Conservation (phyloP, 2,797 vertebrate species). For the Xenentodon cancila region DNA sequence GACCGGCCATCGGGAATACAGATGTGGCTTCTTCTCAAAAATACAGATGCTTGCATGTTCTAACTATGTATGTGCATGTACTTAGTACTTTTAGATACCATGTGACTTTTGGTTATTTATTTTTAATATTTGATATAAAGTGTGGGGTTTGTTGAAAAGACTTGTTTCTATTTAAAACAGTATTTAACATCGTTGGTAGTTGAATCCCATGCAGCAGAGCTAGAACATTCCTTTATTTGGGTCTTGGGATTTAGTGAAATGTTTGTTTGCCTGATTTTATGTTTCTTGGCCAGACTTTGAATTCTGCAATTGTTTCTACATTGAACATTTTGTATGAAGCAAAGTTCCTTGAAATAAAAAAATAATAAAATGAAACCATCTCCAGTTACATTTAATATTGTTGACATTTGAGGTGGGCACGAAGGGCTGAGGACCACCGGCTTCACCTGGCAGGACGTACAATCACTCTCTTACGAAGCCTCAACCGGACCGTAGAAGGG, state of each 20-base stretch:
- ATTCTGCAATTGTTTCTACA: slow-evolving; percentile 96
- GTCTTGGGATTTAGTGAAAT: slow-evolving; percentile 84
- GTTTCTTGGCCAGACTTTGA: slow-evolving; percentile 92
- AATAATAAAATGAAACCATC: slow-evolving; percentile 73
- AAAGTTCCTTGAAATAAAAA: slow-evolving; percentile 97
- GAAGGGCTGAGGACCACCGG: too few relatives aligned
- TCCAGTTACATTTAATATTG: background rate
- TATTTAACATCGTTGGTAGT: slow-evolving; percentile 79
- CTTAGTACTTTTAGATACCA: slow-evolving; percentile 96
- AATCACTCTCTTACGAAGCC: too few relatives aligned
- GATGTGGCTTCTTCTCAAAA: slow-evolving; percentile 82
- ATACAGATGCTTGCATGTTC: slow-evolving; percentile 94
- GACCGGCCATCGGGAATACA: slow-evolving; percentile 84
- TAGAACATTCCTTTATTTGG: slow-evolving; percentile 78
- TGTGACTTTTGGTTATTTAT: slow-evolving; percentile 90
- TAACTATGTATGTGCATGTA: slow-evolving; percentile 87
- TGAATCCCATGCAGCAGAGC: slow-evolving; percentile 81
- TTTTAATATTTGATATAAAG: slow-evolving; percentile 98
- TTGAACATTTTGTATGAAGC: slow-evolving; percentile 98
- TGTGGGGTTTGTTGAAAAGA: slow-evolving; percentile 86
- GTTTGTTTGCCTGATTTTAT: slow-evolving; percentile 90
- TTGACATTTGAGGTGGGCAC: too few relatives aligned
- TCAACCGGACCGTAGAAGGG: too few relatives aligned
- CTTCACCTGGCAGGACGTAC: too few relatives aligned
- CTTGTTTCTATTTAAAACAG: slow-evolving; percentile 89